Conservation (phyloP, 2,113 vertebrate species). For the Arenaria interpres region DNA sequence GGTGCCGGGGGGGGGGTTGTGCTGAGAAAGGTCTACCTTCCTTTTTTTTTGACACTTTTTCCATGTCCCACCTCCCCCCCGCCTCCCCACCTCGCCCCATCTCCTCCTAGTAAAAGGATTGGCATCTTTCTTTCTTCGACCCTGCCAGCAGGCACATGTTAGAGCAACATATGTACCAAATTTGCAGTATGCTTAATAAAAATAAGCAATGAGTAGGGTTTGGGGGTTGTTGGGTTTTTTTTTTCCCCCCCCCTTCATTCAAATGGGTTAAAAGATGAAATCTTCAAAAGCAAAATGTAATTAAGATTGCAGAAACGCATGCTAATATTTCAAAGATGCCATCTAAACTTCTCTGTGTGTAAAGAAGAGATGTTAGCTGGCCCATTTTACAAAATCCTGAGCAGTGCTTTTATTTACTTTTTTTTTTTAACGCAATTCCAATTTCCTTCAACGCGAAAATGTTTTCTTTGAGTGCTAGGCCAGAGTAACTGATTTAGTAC, state of each 20-base stretch:
- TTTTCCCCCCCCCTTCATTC: background rate
- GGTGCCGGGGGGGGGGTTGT: background rate
- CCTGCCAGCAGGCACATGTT: constrained; percentile 15
- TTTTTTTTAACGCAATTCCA: background rate
- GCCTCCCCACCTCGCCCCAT: background rate
- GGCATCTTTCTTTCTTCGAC: constrained; percentile 32
- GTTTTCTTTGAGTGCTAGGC: constrained; percentile 35
- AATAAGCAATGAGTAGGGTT: constrained; percentile 5
- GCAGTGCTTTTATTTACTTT: background rate
- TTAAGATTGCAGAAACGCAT: constrained; percentile 18
- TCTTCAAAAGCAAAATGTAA: constrained; percentile 4
- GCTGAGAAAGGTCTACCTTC: background rate
- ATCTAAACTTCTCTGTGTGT: background rate
- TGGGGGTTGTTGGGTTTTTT: background rate
- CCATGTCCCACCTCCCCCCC: no score
- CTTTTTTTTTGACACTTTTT: background rate
- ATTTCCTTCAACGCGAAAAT: constrained; percentile 23
- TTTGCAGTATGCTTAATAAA: constrained; percentile 41
- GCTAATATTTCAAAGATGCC: constrained; percentile 33
- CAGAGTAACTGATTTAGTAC: background rate
- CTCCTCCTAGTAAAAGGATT: background rate
- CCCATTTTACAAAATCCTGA: background rate
- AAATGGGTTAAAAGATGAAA: constrained; percentile 13
- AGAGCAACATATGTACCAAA: constrained; percentile 48
- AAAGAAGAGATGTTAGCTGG: background rate